Evolutionary conservation across 1,140 invertebrate genomes (phyloP).

Genomic region (Bombus haemorrhoidalis): DNA sequence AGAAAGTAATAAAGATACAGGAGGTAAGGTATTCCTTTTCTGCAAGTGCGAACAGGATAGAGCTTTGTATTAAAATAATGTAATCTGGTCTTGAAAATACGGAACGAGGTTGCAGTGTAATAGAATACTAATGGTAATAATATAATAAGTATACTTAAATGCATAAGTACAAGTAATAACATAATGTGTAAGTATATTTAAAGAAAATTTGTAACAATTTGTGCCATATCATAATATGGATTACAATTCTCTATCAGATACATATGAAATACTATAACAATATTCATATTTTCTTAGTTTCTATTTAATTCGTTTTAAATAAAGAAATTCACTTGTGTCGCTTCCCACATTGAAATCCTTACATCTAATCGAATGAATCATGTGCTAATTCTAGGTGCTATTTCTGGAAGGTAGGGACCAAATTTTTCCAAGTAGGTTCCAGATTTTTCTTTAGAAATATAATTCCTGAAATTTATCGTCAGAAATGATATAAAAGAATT

Average conservation of each 20-base stretch:
- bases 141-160: background rate
- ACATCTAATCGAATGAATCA: no score
- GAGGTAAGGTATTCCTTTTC: no score
- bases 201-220: background rate
- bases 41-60: no score
- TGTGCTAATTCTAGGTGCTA: no score
- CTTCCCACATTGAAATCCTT: no score
- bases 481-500: background rate
- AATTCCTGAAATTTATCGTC: background rate
- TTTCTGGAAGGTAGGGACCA: background rate
- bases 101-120: background rate
- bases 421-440: no score
- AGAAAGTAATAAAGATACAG: background rate
- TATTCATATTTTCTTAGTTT: no score
- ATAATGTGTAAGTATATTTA: background rate
- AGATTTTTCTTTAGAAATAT: background rate
- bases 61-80: background rate
- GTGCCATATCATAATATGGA: background rate
- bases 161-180: background rate
- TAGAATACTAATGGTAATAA: background rate
- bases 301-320: no score
- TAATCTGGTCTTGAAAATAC: background rate
- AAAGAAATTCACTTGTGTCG: no score
- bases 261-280: no score
- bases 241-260: background rate